Conservation (phyloP, 1,140 invertebrate species). For the Spodoptera litura region DNA sequence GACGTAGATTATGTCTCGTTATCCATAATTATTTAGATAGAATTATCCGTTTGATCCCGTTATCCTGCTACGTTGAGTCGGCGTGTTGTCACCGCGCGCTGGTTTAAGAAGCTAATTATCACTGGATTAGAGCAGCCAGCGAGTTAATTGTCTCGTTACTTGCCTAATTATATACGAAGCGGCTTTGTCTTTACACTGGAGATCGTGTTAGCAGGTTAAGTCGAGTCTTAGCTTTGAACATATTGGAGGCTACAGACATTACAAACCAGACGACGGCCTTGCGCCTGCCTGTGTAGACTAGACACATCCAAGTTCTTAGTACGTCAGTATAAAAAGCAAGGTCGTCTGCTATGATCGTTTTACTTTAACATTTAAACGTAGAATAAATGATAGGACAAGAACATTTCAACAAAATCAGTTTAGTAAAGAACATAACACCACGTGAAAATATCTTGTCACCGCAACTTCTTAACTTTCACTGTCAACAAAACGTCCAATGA, state of each 20-base stretch:
- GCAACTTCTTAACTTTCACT: constrained; percentile 5
- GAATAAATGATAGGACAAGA: neutral
- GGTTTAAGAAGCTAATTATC: constrained; percentile 27
- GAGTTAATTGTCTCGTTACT: constrained; percentile 39
- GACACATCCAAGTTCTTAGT: no score
- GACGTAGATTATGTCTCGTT: no score
- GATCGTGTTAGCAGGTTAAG: constrained; percentile 14
- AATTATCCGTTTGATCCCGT: neutral
- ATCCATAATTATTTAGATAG: neutral
- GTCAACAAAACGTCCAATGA: constrained; percentile 30
- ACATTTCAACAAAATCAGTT: constrained; percentile 13
- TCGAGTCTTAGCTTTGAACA: constrained; percentile 8
- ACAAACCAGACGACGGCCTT: neutral
- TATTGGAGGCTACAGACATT: neutral
- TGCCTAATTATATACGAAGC: constrained; percentile 4
- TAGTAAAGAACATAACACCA: constrained; percentile 2
- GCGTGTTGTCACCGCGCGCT: neutral
- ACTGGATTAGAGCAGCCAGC: constrained; percentile 11
- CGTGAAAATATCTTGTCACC: constrained; percentile 19
- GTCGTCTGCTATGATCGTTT: no score
- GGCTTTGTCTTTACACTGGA: constrained; percentile 20
- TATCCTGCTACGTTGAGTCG: neutral
- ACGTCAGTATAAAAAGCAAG: no score
- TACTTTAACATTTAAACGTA: neutral
- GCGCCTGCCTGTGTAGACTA: neutral